Base-by-base conservation (phyloP, 2,797 vertebrate species). In the Ctenosaura bakeri region DNA sequence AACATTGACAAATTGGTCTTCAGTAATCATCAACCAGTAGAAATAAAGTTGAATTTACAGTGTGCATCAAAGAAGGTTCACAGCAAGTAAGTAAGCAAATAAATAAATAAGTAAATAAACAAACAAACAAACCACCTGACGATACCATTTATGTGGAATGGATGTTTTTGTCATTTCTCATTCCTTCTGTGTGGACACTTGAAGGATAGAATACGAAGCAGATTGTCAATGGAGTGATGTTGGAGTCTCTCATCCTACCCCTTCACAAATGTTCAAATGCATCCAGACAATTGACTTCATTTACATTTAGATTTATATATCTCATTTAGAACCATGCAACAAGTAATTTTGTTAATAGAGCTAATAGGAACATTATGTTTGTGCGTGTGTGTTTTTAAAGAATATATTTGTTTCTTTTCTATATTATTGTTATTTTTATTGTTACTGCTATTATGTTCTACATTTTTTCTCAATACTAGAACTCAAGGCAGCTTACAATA, bases 21-120 rank as follows among this genome's bases (percentile, higher is more conserved):
- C 89, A 64, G 69, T 92, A 26, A 90, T 78, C 92, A 89, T 95
- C 50, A 91, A 86, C 4, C 79, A 87, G 56, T 18, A 1, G 52
- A 88, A 94, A 2, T 38, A 10, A 77, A 64, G 20, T 2, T 62
- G 38, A 83, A 59, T 26, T 81, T 73, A 22, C 29, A 29, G 29
- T 12, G 29, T 9, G 29, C 10, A 14, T 46, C 24, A 46, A 10
- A 38, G 35, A 26, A 76, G 38, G 4, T 2, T 74, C 86, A 79
- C 0, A 24, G 8, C 35, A 35, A 66, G 76, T 46, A 46, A 46
- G 42, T 46, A 46, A 46, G 42, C 42, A 46, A 46, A 46, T 46
- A 46, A 46, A 46, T 46, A 46, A 46, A 46, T 4, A 46, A 46
- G 4, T 46, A 46, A 46, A 46, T 4, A 46, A 46, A 42, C 42